Evolutionary conservation across 2,888 invertebrate genomes (phyloP).

Genomic region (Auanema freiburgensis): DNA sequence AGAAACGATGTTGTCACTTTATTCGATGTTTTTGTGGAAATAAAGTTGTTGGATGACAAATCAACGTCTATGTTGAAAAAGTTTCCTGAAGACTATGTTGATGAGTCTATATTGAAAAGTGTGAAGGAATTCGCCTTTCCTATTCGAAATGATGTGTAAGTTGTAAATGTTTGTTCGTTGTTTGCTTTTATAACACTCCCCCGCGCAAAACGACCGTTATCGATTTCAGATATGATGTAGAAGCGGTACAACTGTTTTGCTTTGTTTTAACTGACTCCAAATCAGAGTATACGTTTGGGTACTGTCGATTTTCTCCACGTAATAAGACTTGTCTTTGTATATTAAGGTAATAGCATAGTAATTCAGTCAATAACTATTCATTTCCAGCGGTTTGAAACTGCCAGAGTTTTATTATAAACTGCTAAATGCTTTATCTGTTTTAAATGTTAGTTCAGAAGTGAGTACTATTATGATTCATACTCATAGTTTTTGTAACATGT

Average conservation of each 20-base stretch:
- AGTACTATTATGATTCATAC: slow-evolving; percentile 4
- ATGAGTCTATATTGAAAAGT: slow-evolving; percentile 56
- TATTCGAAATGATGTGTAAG: too few species aligned
- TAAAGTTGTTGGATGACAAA: slow-evolving; percentile 28
- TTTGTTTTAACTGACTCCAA: slow-evolving; percentile 93
- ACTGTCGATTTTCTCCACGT: slow-evolving; percentile 90
- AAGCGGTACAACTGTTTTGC: slow-evolving; percentile 87
- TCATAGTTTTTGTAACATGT: neutral
- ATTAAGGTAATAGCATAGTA: slow-evolving; percentile 65
- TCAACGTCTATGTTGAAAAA: slow-evolving; percentile 39
- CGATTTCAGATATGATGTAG: slow-evolving; percentile 45
- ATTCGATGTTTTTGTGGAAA: slow-evolving; percentile 59
- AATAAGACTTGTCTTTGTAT: slow-evolving; percentile 76
- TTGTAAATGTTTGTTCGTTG: too few species aligned
- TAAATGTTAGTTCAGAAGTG: slow-evolving; percentile 69
- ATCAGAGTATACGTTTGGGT: slow-evolving; percentile 95
- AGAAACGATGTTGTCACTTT: slow-evolving; percentile 52
- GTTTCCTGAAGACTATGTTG: slow-evolving; percentile 62
- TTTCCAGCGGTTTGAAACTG: slow-evolving; percentile 88
- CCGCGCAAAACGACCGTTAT: too few species aligned
- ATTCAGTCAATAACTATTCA: slow-evolving; percentile 2
- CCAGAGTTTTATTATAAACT: slow-evolving; percentile 90
- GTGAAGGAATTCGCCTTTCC: slow-evolving; percentile 62
- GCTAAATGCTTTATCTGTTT: slow-evolving; percentile 80
- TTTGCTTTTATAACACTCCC: too few species aligned